Conservation (phyloP, 2,888 invertebrate genomes). For the Acrobasis suavella region DNA sequence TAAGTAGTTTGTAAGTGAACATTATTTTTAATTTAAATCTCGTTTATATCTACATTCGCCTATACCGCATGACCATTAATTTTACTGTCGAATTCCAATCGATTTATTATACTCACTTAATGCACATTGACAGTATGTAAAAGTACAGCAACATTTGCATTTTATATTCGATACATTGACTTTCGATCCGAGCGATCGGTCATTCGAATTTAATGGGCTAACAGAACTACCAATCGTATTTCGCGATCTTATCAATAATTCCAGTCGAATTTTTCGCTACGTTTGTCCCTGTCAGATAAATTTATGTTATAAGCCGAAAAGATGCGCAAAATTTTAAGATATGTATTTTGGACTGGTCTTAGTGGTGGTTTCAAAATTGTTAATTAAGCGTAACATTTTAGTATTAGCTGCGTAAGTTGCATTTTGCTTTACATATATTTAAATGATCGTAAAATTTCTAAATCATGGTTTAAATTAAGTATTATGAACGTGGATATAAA, state of each 20-base stretch:
- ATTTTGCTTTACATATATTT: not conserved
- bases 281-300: conserved; percentile 1
- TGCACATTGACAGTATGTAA: not conserved
- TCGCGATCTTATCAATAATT: conserved; percentile 13
- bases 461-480: not conserved
- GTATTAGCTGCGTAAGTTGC: not conserved
- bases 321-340: not conserved
- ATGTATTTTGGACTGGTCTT: not conserved
- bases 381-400: not conserved
- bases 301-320: not conserved
- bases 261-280: conserved; percentile 15
- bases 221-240: not conserved
- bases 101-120: not conserved
- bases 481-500: not conserved
- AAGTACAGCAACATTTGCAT: not conserved
- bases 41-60: too few species aligned
- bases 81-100: not conserved
- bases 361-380: not conserved
- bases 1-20: too few species aligned
- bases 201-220: conserved; percentile 15
- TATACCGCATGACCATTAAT: not conserved
- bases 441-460: not conserved
- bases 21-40: too few species aligned
- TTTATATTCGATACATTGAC: conserved; percentile 3
- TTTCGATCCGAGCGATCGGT: conserved; percentile 6